phyloP scores from a whole-genome alignment of 2,888 invertebrate genomes.

The Agrenia bidenticulata region DNA sequence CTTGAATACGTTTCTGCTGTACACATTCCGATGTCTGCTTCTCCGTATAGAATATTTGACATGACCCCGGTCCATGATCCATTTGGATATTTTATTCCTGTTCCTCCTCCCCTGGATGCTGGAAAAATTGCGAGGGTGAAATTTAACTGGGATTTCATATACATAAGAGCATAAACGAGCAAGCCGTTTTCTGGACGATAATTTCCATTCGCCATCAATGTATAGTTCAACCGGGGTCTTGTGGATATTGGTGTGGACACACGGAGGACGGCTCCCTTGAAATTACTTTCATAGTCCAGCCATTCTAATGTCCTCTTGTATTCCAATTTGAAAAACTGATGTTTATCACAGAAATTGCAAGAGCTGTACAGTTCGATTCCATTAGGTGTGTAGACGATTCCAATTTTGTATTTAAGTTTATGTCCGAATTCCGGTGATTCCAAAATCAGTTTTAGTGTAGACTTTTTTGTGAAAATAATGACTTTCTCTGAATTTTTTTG shows the following conservation, averaged over 20 bases:
- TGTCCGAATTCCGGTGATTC: neutral
- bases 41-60: conserved; percentile 18
- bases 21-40: conserved; percentile 29
- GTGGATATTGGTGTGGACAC: no score
- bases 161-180: no score
- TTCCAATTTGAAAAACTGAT: no score
- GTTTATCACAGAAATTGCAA: no score
- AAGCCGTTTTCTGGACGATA: no score
- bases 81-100: conserved; percentile 24
- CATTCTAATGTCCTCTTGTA: no score
- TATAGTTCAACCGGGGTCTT: neutral
- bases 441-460: neutral
- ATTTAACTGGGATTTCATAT: no score
- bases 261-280: no score
- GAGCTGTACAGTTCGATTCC: no score
- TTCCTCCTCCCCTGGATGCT: conserved; percentile 22
- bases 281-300: no score
- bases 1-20: conserved; percentile 19
- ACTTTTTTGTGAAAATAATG: neutral
- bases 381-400: neutral
- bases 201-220: neutral
- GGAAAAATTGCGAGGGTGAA: conserved; percentile 23
- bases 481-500: neutral
- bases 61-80: conserved; percentile 28
- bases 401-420: neutral